phyloP scores from a whole-genome alignment of 2,113 vertebrate genomes.

The Gavia stellata region DNA sequence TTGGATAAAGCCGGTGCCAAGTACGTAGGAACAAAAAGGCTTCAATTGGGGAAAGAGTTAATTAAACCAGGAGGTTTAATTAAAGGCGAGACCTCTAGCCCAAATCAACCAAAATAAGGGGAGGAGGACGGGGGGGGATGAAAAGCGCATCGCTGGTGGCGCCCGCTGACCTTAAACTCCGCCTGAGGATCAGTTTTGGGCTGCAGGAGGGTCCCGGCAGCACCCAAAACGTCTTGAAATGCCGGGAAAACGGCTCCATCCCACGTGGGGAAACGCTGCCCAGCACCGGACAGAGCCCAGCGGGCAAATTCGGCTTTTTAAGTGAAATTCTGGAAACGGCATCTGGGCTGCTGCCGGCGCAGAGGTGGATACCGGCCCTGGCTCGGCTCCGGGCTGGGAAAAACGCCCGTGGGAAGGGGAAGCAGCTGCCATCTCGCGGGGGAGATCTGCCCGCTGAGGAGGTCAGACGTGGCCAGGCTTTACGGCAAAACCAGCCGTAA shows the following conservation, averaged over 20 bases:
- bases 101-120: not conserved
- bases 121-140: too few relatives aligned
- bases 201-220: not conserved
- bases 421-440: accelerated
- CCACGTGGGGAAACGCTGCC: not conserved
- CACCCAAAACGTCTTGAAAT: not conserved
- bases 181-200: not conserved
- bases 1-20: not conserved
- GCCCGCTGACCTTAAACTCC: not conserved
- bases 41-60: not conserved
- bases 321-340: not conserved
- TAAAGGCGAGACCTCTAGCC: not conserved
- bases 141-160: not conserved
- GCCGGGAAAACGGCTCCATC: not conserved
- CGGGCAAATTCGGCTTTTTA: not conserved
- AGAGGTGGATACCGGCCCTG: not conserved
- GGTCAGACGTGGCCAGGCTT: not conserved
- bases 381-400: not conserved
- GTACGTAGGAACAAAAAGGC: not conserved
- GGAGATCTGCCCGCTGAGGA: not conserved
- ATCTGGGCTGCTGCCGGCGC: not conserved
- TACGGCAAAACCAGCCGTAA: not conserved
- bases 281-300: too few relatives aligned
- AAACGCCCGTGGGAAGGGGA: not conserved
- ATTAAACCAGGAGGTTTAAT: not conserved